Evolutionary conservation across 1,140 invertebrate genomes (phyloP).

Genomic region (Calycopis cecrops): DNA sequence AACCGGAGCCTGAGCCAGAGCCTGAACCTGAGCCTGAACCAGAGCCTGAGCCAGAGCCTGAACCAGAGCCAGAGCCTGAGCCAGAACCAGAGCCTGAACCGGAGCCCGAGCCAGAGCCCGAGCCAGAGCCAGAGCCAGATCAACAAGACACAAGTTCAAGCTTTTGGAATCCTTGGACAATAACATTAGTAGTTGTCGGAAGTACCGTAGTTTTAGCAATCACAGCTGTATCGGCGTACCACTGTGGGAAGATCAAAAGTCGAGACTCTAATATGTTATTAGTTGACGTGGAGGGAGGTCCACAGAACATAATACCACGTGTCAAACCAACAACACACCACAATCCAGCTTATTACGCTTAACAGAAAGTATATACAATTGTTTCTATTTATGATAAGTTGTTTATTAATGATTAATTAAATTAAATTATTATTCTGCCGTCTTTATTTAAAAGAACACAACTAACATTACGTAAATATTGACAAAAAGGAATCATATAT

Average conservation of each 20-base stretch:
- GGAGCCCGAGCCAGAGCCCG: not conserved
- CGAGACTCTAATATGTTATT: slow-evolving; percentile 9
- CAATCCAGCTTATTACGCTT: slow-evolving; percentile 1
- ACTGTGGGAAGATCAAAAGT: slow-evolving; percentile 30
- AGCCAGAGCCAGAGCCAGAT: not conserved
- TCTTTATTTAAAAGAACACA: no score
- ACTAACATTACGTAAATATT: no score
- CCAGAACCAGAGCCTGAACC: not conserved
- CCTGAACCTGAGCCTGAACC: not conserved
- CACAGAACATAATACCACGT: slow-evolving; percentile 32
- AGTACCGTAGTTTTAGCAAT: slow-evolving; percentile 19
- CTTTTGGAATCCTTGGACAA: slow-evolving; percentile 37
- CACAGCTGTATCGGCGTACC: slow-evolving; percentile 29
- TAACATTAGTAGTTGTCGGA: slow-evolving; percentile 31
- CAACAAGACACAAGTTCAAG: not conserved
- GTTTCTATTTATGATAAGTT: not conserved
- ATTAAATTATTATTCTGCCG: no score
- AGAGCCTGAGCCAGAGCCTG: not conserved
- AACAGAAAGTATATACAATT: not conserved
- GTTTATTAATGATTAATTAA: no score
- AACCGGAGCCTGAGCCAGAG: not conserved
- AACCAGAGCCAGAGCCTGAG: not conserved
- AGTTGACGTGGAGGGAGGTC: slow-evolving; percentile 23
- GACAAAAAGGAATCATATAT: no score
- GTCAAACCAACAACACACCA: slow-evolving; percentile 21